phyloP scores from a whole-genome alignment of 2,888 invertebrate species.

The Helobdella robusta region DNA sequence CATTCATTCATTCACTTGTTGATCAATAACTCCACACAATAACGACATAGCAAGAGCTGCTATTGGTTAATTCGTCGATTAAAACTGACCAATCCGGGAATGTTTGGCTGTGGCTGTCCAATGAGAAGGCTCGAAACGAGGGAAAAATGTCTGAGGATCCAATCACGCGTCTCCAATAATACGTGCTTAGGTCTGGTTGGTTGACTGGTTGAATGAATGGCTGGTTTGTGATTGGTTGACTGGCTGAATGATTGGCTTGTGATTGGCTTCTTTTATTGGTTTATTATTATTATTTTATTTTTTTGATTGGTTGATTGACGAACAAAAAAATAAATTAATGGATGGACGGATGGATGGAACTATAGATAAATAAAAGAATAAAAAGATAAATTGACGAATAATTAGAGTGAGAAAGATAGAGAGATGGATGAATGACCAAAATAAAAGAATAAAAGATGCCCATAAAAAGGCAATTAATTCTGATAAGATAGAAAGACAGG shows the following conservation, averaged over 20 bases:
- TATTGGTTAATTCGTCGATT: slow-evolving; percentile 29
- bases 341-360: background rate
- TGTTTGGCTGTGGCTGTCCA: slow-evolving; percentile 32
- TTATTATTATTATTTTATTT: background rate
- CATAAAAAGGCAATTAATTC: too few relatives aligned
- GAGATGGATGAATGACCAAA: too few relatives aligned
- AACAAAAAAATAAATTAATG: background rate
- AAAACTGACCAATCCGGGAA: slow-evolving; percentile 18
- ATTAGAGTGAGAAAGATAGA: too few relatives aligned
- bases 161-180: slow-evolving; percentile 33
- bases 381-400: background rate
- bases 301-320: background rate
- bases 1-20: too few relatives aligned
- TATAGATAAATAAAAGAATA: background rate
- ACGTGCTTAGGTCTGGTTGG: slow-evolving; percentile 32
- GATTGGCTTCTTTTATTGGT: background rate
- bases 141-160: slow-evolving; percentile 32
- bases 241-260: background rate
- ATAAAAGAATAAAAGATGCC: too few relatives aligned
- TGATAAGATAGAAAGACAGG: too few relatives aligned
- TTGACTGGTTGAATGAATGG: background rate
- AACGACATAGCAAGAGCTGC: slow-evolving; percentile 27
- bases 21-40: too few relatives aligned
- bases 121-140: slow-evolving; percentile 27
- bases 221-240: background rate